Evolutionary conservation across 1,140 invertebrate species (phyloP), one percentile per base, ranked within the genome.

Genomic region (Trichomalopsis sarcophagae): DNA sequence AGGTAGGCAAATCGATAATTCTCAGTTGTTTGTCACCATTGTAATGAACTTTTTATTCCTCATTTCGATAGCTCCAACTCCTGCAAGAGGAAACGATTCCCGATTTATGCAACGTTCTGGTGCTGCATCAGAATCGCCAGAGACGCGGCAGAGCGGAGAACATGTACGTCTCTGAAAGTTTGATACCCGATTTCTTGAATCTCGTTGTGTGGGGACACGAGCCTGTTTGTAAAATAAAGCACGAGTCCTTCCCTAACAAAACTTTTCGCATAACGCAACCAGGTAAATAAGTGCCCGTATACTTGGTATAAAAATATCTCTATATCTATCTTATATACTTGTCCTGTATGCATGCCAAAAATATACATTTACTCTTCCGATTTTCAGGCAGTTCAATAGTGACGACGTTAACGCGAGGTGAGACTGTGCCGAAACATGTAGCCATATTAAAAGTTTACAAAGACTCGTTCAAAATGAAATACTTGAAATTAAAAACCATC

Each of bases 131-230:
- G 5, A 27, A 30, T 30, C 68, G 68, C 68, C 68, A 11, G 3
- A 11, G 68, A 30, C 23, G 21, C 1, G 89, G 89, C 47, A 95
- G 96, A 83, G 94, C 95, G 96, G 0, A 94, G 94, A 13, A 96
- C 95, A 82, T 98, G 97, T 97, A 96, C 88, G 95, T 99, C 86
- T 95, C 97, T 21, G 97, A 99, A 92, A 94, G 95, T 78, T 95
- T 96, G 85, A 92, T 99, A 55, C 97, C 98, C 11, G 94, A 95
- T n/a, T 98, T 98, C 91, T 92, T 99, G 30, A 95, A 99, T 92
- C 92, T 99, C 30, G 95, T 99, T 55, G 94, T 99, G 80, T 99
- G 99, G 99, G 99, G 99, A 4, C 99, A 99, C 92, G 99, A 99
- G 90, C 99, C 99, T 92, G 98, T 99, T 89, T 98, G 98, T 92